Percentiles rank a stretch among this genome's conserved stretches.
Evolutionary conservation across 2,888 invertebrate genomes (phyloP).

Genomic region (Drosophila flavopinicola): DNA sequence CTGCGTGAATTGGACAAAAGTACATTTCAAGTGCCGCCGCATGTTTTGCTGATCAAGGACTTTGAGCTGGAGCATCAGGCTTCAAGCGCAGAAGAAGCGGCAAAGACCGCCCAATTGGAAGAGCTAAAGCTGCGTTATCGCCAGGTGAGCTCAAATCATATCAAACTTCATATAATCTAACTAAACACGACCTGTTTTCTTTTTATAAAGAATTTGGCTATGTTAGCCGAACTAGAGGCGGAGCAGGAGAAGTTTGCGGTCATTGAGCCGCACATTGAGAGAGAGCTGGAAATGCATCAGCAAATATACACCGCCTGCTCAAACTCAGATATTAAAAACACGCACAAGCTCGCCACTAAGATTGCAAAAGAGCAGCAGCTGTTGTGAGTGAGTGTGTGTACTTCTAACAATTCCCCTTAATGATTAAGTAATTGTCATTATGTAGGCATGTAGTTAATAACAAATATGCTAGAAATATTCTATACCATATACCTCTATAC

Average conservation of each 20-base stretch:
- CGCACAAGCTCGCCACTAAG: constrained; percentile 25
- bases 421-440: not conserved
- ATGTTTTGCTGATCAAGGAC: constrained; percentile 77
- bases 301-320: constrained; percentile 29
- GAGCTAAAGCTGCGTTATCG: constrained; percentile 63
- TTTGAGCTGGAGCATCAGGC: constrained; percentile 64
- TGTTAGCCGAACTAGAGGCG: constrained; percentile 53
- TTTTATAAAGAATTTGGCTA: constrained; percentile 62
- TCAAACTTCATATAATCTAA: not conserved
- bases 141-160: constrained; percentile 58
- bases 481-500: no score
- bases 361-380: constrained; percentile 9
- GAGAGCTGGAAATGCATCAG: constrained; percentile 51
- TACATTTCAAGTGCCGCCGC: constrained; percentile 75
- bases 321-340: constrained; percentile 32
- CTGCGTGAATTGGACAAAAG: constrained; percentile 66
- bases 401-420: no score
- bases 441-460: not conserved
- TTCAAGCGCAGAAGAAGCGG: constrained; percentile 62
- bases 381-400: not conserved
- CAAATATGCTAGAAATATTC: not conserved
- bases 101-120: constrained; percentile 51
- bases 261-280: constrained; percentile 36
- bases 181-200: not conserved
- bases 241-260: constrained; percentile 47